Evolutionary conservation across 92 coral and sea anemone genomes (phyloP).

Genomic region (Phymanthus crucifer): DNA sequence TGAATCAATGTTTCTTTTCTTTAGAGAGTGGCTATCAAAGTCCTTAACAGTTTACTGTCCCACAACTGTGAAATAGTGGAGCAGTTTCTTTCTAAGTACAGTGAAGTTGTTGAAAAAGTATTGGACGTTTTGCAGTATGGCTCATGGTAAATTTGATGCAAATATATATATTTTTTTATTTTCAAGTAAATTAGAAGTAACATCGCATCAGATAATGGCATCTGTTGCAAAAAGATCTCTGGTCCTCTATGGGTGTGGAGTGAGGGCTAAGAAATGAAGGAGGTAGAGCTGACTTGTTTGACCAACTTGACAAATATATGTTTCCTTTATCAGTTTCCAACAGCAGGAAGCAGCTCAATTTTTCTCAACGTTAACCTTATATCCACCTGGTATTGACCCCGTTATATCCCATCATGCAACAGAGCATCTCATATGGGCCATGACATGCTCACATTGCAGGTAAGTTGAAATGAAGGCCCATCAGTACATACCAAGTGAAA

Average conservation of each 20-base stretch:
- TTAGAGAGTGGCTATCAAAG: conserved; percentile 37
- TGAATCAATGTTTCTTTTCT: not conserved
- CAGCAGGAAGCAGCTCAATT: conserved; percentile 71
- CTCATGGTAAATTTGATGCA: conserved; percentile 50
- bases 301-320: too few relatives aligned
- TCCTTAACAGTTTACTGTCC: conserved; percentile 49
- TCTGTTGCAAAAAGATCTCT: too few relatives aligned
- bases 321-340: conserved; percentile 37
- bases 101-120: conserved; percentile 35
- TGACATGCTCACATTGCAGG: conserved; percentile 81
- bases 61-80: conserved; percentile 46
- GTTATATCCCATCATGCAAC: conserved; percentile 65
- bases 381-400: conserved; percentile 51
- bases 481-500: too few relatives aligned
- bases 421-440: conserved; percentile 75
- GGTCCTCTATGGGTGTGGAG: too few relatives aligned
- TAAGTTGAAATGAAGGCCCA: conserved; percentile 18
- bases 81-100: conserved; percentile 48
- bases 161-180: too few relatives aligned
- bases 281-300: not conserved
- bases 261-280: not conserved
- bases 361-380: conserved; percentile 57
- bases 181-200: too few relatives aligned
- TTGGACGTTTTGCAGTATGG: conserved; percentile 54
- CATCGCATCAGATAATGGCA: too few relatives aligned